Conservation (phyloP, 2,797 vertebrate genomes). For the Microctenopoma steveboyesi region DNA sequence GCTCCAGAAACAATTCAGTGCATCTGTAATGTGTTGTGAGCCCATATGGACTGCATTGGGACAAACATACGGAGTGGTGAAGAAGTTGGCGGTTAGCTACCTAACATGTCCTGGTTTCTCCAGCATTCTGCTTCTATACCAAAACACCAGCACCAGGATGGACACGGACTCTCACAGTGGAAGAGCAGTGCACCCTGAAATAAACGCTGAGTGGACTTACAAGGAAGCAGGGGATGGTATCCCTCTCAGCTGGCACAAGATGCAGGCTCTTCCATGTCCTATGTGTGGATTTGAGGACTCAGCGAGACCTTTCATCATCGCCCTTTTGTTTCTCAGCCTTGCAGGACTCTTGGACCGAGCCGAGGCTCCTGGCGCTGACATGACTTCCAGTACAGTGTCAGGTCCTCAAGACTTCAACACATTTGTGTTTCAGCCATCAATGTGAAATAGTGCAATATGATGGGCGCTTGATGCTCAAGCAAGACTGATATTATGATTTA, state of each 20-base stretch:
- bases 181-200: conserved; percentile 80
- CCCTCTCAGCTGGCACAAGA: conserved; percentile 64
- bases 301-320: conserved; percentile 68
- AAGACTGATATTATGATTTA: conserved; percentile 78
- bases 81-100: conserved; percentile 45
- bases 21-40: conserved; percentile 63
- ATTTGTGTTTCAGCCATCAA: conserved; percentile 82
- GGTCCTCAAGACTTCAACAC: conserved; percentile 80
- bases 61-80: conserved; percentile 74
- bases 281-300: conserved; percentile 61
- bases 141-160: conserved; percentile 72
- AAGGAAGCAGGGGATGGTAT: conserved; percentile 5
- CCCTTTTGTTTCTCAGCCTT: conserved; percentile 80
- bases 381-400: conserved; percentile 70
- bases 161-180: conserved; percentile 76
- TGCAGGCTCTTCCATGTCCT: conserved; percentile 77
- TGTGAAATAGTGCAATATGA: conserved; percentile 82
- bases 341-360: conserved; percentile 75
- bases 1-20: conserved; percentile 42
- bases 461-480: conserved; percentile 84
- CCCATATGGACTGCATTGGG: conserved; percentile 75
- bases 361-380: conserved; percentile 67
- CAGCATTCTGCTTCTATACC: conserved; percentile 60
- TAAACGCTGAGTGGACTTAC: conserved; percentile 53
- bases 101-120: conserved; percentile 57